Conservation (phyloP, 2,113 vertebrate genomes). For the Myrmecobius fasciatus region DNA sequence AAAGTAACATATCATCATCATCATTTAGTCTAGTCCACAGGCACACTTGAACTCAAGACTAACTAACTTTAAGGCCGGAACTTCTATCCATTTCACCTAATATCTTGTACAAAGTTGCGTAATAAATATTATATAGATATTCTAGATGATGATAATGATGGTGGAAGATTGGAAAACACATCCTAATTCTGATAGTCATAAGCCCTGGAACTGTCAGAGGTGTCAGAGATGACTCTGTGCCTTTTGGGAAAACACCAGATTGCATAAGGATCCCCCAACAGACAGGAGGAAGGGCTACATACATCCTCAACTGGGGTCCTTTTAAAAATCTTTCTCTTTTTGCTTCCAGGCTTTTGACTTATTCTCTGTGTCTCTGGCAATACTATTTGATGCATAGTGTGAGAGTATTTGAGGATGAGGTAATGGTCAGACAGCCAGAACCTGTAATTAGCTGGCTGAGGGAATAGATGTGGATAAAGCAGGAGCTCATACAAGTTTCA, state of each 20-base stretch:
- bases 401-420: slow-evolving; percentile 54
- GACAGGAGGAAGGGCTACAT: background rate
- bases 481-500: slow-evolving; percentile 32
- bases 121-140: background rate
- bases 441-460: background rate
- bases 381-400: background rate
- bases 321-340: background rate
- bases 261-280: background rate
- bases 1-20: background rate
- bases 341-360: background rate
- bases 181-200: background rate
- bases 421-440: slow-evolving; percentile 49
- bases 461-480: slow-evolving; percentile 11
- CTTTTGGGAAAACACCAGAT: rapidly evolving
- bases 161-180: background rate
- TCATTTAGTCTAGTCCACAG: background rate
- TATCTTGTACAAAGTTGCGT: background rate
- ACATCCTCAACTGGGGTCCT: background rate
- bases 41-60: background rate
- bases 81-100: background rate
- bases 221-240: background rate
- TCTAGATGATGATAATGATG: background rate
- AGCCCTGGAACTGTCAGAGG: background rate
- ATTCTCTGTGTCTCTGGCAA: background rate
- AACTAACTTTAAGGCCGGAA: background rate